phyloP scores from a whole-genome alignment of 1,140 invertebrate genomes.

The Thaumatotibia leucotreta region DNA sequence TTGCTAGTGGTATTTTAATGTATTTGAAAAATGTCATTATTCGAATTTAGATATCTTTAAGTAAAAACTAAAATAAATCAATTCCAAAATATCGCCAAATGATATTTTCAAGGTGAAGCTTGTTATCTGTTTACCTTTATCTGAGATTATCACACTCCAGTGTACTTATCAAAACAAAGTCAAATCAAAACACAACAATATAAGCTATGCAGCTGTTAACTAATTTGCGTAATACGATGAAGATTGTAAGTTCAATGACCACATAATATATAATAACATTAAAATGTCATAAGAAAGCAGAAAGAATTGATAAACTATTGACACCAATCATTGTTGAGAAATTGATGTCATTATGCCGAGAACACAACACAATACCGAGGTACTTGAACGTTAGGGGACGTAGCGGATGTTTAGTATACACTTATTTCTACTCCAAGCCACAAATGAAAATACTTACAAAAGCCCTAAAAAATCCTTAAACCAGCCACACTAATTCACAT shows the following conservation, averaged over 20 bases:
- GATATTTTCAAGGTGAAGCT: neutral
- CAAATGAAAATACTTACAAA: slow-evolving; percentile 30
- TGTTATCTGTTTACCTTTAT: neutral
- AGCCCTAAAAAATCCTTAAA: slow-evolving; percentile 33
- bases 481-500: slow-evolving; percentile 51
- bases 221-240: neutral
- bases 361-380: neutral
- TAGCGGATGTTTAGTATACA: neutral
- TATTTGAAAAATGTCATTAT: no score
- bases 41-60: no score
- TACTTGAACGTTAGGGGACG: neutral
- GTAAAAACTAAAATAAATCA: no score
- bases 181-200: neutral
- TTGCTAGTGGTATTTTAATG: no score
- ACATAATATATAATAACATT: neutral
- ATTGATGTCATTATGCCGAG: slow-evolving; percentile 4
- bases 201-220: no score
- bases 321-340: slow-evolving; percentile 1
- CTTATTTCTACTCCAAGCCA: neutral
- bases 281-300: neutral
- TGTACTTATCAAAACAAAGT: neutral
- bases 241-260: neutral
- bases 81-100: neutral
- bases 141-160: neutral
- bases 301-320: slow-evolving; percentile 11